Evolutionary conservation across 2,888 invertebrate species (phyloP), one percentile per base, ranked within the genome.

Genomic region (Lampropteryx suffumata): DNA sequence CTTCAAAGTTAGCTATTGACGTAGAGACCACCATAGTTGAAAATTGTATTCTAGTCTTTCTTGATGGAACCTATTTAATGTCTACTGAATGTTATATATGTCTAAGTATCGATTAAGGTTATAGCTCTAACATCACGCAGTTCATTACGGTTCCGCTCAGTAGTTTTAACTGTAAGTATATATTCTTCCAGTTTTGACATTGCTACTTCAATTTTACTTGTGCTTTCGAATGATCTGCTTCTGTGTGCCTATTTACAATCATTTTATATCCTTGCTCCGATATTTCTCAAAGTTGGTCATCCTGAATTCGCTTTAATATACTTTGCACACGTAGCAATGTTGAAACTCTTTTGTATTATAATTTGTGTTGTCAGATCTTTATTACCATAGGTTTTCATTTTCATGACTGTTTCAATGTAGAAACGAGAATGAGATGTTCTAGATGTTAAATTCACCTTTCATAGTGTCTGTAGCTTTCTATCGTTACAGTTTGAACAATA

Each of bases 11-110:
- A 61, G 73, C 78, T 79, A 73, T 79, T 75, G 81, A 73, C 65
- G 65, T 73, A 69, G 60, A 69, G 71, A 71, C 69, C 67, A 67
- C 52, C 46, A 57, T 49, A 57, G 59, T 71, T 74, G 64, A 68
- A n/a, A n/a, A n/a, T n/a, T 77, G 76, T 77, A 75, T 76, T 72
- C 74, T 72, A 72, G 69, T 71, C 70, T 72, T 76, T 82, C 81
- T 84, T 73, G 72, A 78, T 82, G 79, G 76, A 79, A n/a, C n/a
- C n/a, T n/a, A n/a, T 79, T 81, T 79, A 79, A 82, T 85, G 85
- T 88, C 84, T 86, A 86, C 80, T 87, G 79, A 87, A 89, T 88
- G 89, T 89, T 89, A 88, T 85, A 86, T 88, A 87, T 89, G 86
- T 88, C 82, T 85, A 89, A 84, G 84, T 83, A 83, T 74, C 61